phyloP scores from a whole-genome alignment of 1,140 invertebrate species.

The Meloidogyne floridensis region DNA sequence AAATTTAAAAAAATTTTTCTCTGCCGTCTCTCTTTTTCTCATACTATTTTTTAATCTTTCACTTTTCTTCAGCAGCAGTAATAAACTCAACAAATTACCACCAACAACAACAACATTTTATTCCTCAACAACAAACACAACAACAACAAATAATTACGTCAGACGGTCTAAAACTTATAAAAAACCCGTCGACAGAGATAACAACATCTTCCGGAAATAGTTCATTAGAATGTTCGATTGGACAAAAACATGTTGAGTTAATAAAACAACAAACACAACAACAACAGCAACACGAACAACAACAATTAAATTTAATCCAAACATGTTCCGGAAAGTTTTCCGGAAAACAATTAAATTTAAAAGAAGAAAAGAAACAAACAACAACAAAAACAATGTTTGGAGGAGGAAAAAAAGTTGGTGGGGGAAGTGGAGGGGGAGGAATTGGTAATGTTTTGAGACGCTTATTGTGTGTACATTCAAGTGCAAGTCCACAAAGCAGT shows the following conservation, averaged over 20 bases:
- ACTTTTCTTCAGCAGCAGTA: not conserved
- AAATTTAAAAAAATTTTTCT: too few species aligned
- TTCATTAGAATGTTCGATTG: constrained; percentile 26
- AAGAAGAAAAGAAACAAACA: not conserved
- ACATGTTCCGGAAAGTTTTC: too few species aligned
- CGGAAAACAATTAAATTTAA: not conserved
- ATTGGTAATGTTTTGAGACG: constrained; percentile 10
- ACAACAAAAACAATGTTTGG: not conserved
- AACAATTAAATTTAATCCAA: too few species aligned
- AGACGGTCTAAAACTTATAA: constrained; percentile 7
- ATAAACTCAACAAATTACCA: not conserved
- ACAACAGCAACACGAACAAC: too few species aligned
- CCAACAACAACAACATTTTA: not conserved
- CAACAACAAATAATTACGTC: constrained; percentile 3
- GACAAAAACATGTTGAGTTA: not conserved
- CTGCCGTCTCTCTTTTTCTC: too few species aligned
- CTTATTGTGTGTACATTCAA: constrained; percentile 24
- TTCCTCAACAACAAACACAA: not conserved
- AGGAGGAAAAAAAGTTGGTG: not conserved
- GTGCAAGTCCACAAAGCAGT: not conserved
- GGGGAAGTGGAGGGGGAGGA: constrained; percentile 11
- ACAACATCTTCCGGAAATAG: constrained; percentile 20
- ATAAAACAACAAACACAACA: not conserved
- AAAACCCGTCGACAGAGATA: constrained; percentile 16
- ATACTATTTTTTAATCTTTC: not conserved